Evolutionary conservation across 2,113 vertebrate species (phyloP).

Genomic region (Strix aluco): DNA sequence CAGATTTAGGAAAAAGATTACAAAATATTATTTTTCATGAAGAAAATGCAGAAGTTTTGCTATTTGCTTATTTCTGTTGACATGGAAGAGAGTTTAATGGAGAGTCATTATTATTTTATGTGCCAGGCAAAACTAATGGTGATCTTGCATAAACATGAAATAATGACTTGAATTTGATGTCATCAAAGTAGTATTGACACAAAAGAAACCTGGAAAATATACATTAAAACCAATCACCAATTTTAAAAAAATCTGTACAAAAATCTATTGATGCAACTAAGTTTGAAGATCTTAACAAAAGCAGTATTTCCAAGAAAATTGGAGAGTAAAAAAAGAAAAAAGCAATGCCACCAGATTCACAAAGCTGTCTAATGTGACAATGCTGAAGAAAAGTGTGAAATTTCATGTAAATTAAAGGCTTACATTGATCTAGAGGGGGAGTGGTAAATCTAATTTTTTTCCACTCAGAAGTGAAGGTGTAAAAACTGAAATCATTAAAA

Average conservation of each 20-base stretch:
- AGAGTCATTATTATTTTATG: neutral
- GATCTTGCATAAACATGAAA: neutral
- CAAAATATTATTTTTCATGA: neutral
- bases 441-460: neutral
- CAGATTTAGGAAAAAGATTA: neutral
- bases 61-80: neutral
- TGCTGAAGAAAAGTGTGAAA: neutral
- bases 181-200: neutral
- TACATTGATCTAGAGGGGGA: rapidly evolving
- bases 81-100: neutral
- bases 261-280: neutral
- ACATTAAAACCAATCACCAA: neutral
- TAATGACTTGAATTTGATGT: neutral
- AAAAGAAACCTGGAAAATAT: neutral
- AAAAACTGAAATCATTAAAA: neutral
- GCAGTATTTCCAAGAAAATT: neutral
- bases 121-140: neutral
- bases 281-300: neutral
- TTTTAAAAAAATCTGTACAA: neutral
- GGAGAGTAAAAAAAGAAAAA: neutral
- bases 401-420: neutral
- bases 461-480: rapidly evolving
- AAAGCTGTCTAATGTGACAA: neutral
- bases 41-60: neutral
- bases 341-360: neutral